These are phyloP conservation scores for Epinephelus cyanopodus DNA, from an alignment of 2,113 vertebrate species.

Conservation along the genomic window DNA sequence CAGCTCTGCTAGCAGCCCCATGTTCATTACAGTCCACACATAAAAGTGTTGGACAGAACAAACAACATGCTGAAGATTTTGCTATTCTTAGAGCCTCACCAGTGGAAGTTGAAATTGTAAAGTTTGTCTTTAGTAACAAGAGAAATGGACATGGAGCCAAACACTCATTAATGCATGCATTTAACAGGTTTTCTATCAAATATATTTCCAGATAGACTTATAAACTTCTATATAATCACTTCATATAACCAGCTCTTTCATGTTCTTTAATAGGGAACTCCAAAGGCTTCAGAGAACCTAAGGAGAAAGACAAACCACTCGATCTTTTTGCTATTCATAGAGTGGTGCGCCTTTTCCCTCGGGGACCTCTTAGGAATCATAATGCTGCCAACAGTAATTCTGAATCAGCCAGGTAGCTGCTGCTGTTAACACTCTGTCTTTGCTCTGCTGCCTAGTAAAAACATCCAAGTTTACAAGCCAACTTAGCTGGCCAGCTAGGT, in stretches of 20 bases:
- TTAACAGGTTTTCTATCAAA: not conserved
- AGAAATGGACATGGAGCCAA: not conserved
- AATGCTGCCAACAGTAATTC: slow-evolving; percentile 25
- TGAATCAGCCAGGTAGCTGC: slow-evolving; percentile 18
- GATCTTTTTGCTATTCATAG: slow-evolving; percentile 21
- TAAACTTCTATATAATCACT: not conserved
- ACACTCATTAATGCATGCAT: not conserved
- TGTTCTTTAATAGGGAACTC: slow-evolving; percentile 8
- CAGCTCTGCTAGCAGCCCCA: not conserved
- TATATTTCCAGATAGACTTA: not conserved
- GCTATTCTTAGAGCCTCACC: not conserved
- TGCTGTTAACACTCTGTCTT: slow-evolving; percentile 2
- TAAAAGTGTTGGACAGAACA: not conserved
- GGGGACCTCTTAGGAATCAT: slow-evolving; percentile 21
- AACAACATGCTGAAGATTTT: not conserved
- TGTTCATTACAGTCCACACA: slow-evolving; percentile 13
- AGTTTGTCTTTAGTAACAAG: slow-evolving; percentile 11
- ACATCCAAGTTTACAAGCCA: not conserved
- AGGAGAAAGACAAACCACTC: slow-evolving; percentile 6
- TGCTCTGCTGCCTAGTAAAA: not conserved
- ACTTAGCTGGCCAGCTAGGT: not conserved
- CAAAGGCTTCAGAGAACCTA: not conserved
- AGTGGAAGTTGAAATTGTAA: not conserved
- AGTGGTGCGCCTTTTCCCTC: not conserved
- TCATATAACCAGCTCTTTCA: not conserved